Conservation (phyloP, 2,888 invertebrate species). For the Spicauda simplicius region DNA sequence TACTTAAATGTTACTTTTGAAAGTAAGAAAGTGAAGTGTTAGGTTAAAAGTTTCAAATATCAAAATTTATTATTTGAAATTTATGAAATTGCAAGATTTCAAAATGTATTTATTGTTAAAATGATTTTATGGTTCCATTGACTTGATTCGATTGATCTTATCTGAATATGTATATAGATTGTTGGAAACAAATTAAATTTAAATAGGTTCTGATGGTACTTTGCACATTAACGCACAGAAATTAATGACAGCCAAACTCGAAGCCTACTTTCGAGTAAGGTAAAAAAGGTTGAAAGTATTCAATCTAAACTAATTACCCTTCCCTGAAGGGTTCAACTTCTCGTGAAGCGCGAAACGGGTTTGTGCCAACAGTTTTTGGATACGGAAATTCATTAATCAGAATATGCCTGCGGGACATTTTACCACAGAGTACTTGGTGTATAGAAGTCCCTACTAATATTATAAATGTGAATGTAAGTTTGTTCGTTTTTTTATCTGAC, state of each 20-base stretch:
- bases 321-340: slow-evolving; percentile 46
- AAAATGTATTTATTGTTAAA: too few relatives aligned
- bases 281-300: slow-evolving; percentile 46
- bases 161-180: not conserved
- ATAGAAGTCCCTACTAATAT: too few relatives aligned
- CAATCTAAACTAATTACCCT: slow-evolving; percentile 50
- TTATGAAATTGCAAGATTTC: too few relatives aligned
- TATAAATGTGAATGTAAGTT: too few relatives aligned
- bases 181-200: not conserved
- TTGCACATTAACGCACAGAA: not conserved
- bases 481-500: too few relatives aligned
- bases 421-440: not conserved
- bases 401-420: slow-evolving; percentile 26
- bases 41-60: too few relatives aligned
- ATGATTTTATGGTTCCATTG: too few relatives aligned
- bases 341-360: slow-evolving; percentile 37
- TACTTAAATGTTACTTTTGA: too few relatives aligned
- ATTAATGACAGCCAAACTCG: not conserved
- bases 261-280: slow-evolving; percentile 9
- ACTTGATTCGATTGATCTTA: too few relatives aligned
- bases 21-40: too few relatives aligned
- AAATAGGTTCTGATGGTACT: not conserved
- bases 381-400: slow-evolving; percentile 43
- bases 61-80: too few relatives aligned
- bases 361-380: slow-evolving; percentile 38